Percentiles rank a stretch among this genome's conserved stretches.
These are phyloP conservation scores for Odontamblyopus rebecca DNA, from an alignment of 2,797 vertebrate species.

Conservation along the genomic window DNA sequence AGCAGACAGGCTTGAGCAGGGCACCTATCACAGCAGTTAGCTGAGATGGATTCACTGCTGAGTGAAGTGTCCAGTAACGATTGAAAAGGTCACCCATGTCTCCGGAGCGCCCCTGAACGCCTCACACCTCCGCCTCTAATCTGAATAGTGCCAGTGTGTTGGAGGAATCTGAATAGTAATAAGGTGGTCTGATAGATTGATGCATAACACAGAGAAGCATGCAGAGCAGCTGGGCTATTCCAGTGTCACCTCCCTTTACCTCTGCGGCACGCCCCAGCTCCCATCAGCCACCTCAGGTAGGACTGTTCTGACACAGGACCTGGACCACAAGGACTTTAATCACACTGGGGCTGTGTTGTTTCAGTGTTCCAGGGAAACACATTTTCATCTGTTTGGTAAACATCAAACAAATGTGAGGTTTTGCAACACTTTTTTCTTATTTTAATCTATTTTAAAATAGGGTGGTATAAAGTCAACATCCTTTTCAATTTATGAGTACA, in stretches of 20 bases:
- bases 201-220: conserved; percentile 77
- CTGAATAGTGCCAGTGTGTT: conserved; percentile 57
- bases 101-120: conserved; percentile 37
- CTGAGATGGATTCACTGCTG: conserved; percentile 75
- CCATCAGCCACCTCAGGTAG: conserved; percentile 35
- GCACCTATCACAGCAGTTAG: conserved; percentile 70
- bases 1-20: conserved; percentile 59
- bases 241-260: conserved; percentile 65
- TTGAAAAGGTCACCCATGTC: conserved; percentile 72
- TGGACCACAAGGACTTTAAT: conserved; percentile 38
- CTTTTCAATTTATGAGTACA: background rate
- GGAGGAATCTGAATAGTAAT: conserved; percentile 78
- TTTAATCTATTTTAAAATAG: background rate
- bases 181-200: conserved; percentile 78
- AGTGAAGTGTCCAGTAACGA: conserved; percentile 65
- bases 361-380: background rate
- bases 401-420: conserved; percentile 9
- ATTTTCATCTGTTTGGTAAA: conserved; percentile 23
- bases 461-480: background rate
- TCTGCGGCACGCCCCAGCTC: conserved; percentile 34
- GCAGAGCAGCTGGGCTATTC: conserved; percentile 61
- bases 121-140: conserved; percentile 51
- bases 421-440: background rate
- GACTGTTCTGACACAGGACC: conserved; percentile 21
- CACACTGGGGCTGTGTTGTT: conserved; percentile 36